These are phyloP conservation scores for Azemiops feae DNA, from an alignment of 2,113 vertebrate species.

Conservation along the genomic window DNA sequence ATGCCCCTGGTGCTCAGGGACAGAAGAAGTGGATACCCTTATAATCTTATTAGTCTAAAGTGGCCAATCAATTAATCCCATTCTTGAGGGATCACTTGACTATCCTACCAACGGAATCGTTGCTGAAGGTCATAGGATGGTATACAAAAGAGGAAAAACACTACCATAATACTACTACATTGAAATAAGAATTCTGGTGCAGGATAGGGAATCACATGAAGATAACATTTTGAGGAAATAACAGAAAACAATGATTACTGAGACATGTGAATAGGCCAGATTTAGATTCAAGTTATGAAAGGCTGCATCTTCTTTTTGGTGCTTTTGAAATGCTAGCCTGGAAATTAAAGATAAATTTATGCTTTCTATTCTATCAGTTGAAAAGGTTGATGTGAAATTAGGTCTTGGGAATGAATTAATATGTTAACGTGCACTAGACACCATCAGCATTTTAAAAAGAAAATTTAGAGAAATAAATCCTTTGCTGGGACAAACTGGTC, in stretches of 20 bases:
- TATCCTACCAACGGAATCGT: not conserved
- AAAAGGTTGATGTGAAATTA: not conserved
- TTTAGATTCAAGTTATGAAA: not conserved
- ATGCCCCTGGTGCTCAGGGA: not conserved
- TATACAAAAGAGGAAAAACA: not conserved
- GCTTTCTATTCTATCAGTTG: not conserved
- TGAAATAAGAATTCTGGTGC: not conserved
- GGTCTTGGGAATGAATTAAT: not conserved
- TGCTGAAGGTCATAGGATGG: not conserved
- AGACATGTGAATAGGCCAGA: not conserved
- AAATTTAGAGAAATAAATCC: not conserved
- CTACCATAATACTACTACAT: not conserved
- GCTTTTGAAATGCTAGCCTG: not conserved
- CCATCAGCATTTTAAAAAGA: not conserved
- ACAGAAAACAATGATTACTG: not conserved
- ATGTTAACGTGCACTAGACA: not conserved
- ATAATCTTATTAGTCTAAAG: not conserved
- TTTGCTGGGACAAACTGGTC: not conserved
- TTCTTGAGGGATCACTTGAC: not conserved
- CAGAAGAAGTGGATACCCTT: not conserved
- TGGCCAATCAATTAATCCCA: not conserved
- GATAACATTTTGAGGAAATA: not conserved
- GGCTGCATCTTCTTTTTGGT: not conserved
- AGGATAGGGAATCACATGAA: not conserved
- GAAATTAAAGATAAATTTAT: not conserved